Base-by-base conservation (phyloP, 2,797 vertebrate species). In the Gorsachius magnificus region DNA sequence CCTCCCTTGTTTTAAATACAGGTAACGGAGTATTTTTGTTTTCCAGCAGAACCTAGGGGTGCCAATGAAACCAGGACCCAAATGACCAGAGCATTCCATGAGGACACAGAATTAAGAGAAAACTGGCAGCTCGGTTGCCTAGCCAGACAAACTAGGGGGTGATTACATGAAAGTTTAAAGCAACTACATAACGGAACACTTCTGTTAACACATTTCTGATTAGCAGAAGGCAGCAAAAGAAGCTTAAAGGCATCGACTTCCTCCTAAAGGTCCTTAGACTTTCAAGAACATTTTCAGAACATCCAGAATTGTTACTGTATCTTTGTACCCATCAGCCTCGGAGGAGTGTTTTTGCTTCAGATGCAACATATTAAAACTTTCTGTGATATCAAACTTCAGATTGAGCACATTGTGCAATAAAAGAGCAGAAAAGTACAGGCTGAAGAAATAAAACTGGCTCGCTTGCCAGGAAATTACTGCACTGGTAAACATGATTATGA, bases 381-480 rank as follows among this genome's bases (percentile, higher is more conserved):
- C 60, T 36, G 51, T 35, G 58, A 78, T n/a, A 61, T 77, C 20
- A 74, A 71, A 81, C 36, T 56, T 70, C 57, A 83, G 65, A 50
- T 1, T 24, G 51, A 74, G 36, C 26, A 43, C 33, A 51, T 81
- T 78, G 87, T 97, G 91, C 83, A 91, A 93, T 54, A 57, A 65
- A 80, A 92, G 45, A 85, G 64, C 90, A 97, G 94, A 97, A 97
- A 97, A 97, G 78, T 93, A 97, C 96, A 95, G 72, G 71, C 79
- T 95, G 78, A 87, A 61, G 72, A 91, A 96, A 96, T 50, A 43
- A 83, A 80, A 45, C 7, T 25, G 31, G 31, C 29, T 60, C 1
- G 0, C 41, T 45, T 68, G 63, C 28, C 90, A 79, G 76, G 46
- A 86, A 95, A 71, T 51, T 48, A 57, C 79, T 58, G 33, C 4